A percentile compares a stretch with the other conserved stretches of the same genome.
Evolutionary conservation across 2,797 vertebrate genomes (phyloP).

Genomic region (Aeoliscus strigatus): DNA sequence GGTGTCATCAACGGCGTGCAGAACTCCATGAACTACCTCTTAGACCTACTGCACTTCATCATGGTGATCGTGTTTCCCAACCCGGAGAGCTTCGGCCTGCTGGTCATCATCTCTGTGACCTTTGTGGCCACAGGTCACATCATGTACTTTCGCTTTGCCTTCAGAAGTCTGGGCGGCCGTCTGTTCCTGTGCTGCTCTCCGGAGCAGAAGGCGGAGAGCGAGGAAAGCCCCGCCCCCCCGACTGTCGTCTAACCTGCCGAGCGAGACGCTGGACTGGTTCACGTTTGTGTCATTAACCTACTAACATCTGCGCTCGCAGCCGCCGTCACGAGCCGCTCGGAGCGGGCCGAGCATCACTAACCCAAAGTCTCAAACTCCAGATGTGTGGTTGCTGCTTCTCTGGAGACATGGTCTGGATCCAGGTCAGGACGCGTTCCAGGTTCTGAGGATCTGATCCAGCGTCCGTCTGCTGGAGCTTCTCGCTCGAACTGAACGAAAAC

Average conservation of each 20-base stretch:
- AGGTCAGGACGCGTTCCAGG: too few relatives aligned
- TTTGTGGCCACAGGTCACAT: constrained; percentile 94
- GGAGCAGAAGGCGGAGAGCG: constrained; percentile 74
- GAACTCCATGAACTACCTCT: constrained; percentile 99
- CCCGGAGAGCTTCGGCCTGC: constrained; percentile 91
- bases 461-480: too few relatives aligned
- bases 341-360: too few relatives aligned
- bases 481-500: too few relatives aligned
- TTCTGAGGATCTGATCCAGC: too few relatives aligned
- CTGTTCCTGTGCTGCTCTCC: constrained; percentile 85
- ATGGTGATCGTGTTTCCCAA: constrained; percentile 98
- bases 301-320: too few relatives aligned
- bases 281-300: too few relatives aligned
- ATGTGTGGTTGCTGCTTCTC: too few relatives aligned
- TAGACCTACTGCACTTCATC: constrained; percentile 98
- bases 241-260: constrained; percentile 63
- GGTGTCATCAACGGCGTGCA: constrained; percentile 97
- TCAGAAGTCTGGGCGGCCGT: constrained; percentile 83
- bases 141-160: constrained; percentile 96
- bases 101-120: constrained; percentile 95
- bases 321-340: too few relatives aligned
- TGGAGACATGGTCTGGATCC: too few relatives aligned
- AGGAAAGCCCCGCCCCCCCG: constrained; percentile 63
- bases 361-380: too few relatives aligned
- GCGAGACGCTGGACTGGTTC: constrained; percentile 60